Evolutionary conservation across 2,888 invertebrate species (phyloP).

Genomic region (Meiosimyza decipiens): DNA sequence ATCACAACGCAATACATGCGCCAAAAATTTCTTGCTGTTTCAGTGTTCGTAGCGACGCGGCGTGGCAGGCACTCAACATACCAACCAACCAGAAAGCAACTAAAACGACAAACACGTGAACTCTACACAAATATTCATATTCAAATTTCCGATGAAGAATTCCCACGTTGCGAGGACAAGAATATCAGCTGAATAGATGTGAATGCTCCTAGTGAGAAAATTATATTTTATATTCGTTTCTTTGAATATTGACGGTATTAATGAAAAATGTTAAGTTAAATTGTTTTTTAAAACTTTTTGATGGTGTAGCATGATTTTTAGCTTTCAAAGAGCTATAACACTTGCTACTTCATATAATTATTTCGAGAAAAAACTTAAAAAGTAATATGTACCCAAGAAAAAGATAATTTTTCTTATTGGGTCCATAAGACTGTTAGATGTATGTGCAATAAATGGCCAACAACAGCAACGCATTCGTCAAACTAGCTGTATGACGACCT

Average conservation of each 20-base stretch:
- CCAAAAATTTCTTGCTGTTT: slow-evolving; percentile 42
- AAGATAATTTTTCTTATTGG: no score
- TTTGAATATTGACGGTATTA: no score
- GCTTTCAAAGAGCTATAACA: no score
- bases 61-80: slow-evolving; percentile 35
- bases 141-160: slow-evolving; percentile 64
- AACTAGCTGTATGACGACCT: background rate
- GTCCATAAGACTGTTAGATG: background rate
- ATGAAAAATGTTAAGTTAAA: no score
- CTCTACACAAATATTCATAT: slow-evolving; percentile 45
- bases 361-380: no score
- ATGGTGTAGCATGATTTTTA: no score
- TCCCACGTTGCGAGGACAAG: slow-evolving; percentile 50
- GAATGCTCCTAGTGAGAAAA: background rate
- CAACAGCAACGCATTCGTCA: background rate
- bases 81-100: slow-evolving; percentile 28
- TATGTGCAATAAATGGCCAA: slow-evolving; percentile 3
- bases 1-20: slow-evolving; percentile 39
- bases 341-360: no score
- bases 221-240: no score
- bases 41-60: slow-evolving; percentile 6
- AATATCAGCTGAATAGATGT: slow-evolving; percentile 13
- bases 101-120: slow-evolving; percentile 44
- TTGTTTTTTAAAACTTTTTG: no score
- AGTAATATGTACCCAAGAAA: no score